Conservation (phyloP, 2,797 vertebrate genomes). For the Chloroceryle amazona region DNA sequence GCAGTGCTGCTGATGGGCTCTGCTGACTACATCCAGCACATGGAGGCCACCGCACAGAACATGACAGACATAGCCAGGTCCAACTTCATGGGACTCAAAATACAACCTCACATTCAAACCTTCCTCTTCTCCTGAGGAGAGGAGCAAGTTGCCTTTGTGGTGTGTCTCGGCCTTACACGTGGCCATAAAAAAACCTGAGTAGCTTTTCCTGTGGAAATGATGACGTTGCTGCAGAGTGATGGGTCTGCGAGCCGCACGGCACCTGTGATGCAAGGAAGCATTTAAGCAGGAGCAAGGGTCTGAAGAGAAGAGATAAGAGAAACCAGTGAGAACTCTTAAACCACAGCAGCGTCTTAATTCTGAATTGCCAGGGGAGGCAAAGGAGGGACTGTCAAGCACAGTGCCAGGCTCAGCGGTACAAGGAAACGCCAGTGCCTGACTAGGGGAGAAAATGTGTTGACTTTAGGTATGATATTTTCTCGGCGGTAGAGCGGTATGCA, state of each 20-base stretch:
- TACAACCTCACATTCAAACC: neutral
- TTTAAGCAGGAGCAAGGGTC: neutral
- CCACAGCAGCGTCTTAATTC: neutral
- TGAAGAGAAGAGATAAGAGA: neutral
- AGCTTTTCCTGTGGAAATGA: neutral
- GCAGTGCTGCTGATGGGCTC: neutral
- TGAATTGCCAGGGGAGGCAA: neutral
- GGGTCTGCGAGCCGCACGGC: neutral
- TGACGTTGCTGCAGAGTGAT: neutral
- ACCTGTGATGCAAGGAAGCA: neutral
- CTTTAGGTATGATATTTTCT: neutral
- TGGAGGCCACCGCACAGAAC: rapidly evolving
- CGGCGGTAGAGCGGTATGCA: rapidly evolving
- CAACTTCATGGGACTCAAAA: neutral
- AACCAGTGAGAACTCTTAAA: neutral
- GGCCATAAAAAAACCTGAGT: neutral
- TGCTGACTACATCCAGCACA: neutral
- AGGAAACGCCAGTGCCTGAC: neutral
- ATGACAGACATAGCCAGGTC: rapidly evolving
- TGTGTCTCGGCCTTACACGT: neutral
- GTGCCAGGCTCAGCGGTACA: neutral
- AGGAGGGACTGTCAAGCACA: neutral
- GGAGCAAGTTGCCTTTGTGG: neutral
- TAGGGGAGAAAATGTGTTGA: neutral
- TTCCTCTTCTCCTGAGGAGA: neutral